These are phyloP conservation scores for Notarius lentiginosus DNA, from an alignment of 2,113 vertebrate genomes.

Conservation along the genomic window DNA sequence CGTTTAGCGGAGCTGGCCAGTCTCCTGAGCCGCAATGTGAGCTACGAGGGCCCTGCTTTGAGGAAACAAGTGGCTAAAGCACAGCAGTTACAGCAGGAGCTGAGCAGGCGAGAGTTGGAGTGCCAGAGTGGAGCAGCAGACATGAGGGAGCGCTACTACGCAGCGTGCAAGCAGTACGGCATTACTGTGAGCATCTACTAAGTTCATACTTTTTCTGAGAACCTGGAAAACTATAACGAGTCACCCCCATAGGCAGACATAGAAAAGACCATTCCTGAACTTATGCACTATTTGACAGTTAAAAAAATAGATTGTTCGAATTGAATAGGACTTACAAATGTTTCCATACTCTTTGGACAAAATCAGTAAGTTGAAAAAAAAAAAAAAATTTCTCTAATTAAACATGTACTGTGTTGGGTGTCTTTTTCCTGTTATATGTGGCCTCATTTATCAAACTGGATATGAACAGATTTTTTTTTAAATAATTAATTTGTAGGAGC, in stretches of 20 bases:
- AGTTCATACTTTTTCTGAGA: neutral
- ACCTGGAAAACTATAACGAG: neutral
- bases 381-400: no score
- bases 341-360: neutral
- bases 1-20: conserved; percentile 83
- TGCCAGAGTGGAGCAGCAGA: conserved; percentile 79
- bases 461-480: neutral
- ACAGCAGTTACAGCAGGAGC: conserved; percentile 88
- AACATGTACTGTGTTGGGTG: neutral
- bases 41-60: conserved; percentile 86
- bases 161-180: conserved; percentile 87
- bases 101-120: conserved; percentile 82
- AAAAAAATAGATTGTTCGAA: neutral
- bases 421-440: neutral
- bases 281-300: no score
- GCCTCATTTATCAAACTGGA: neutral
- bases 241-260: neutral
- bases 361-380: neutral
- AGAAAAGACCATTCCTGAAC: neutral
- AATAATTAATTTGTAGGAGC: neutral
- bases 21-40: conserved; percentile 85
- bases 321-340: neutral
- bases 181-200: conserved; percentile 75
- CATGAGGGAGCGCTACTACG: conserved; percentile 81
- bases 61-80: conserved; percentile 85